phyloP scores from a whole-genome alignment of 2,888 invertebrate genomes.

The Trachelus tabidus region DNA sequence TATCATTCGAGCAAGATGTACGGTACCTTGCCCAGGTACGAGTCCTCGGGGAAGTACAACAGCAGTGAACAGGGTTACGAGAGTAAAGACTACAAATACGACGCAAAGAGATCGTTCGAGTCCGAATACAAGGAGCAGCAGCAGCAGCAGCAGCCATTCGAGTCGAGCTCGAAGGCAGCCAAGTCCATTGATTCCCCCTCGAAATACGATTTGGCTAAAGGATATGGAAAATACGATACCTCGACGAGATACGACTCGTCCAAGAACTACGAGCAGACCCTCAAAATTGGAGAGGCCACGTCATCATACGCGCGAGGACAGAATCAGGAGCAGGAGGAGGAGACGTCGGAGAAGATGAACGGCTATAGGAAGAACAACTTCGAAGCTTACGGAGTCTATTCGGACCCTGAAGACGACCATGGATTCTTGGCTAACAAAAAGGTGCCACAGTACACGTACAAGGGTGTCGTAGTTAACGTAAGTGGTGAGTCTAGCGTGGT shows the following conservation, averaged over 20 bases:
- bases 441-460: slow-evolving; percentile 58
- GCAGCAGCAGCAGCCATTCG: slow-evolving; percentile 21
- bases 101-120: slow-evolving; percentile 36
- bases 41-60: slow-evolving; percentile 29
- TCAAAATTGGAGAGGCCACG: slow-evolving; percentile 55
- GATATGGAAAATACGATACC: slow-evolving; percentile 25
- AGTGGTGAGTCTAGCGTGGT: slow-evolving; percentile 62
- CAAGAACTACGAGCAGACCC: slow-evolving; percentile 60
- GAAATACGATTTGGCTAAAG: slow-evolving; percentile 49
- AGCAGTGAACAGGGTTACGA: slow-evolving; percentile 34
- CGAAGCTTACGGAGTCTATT: slow-evolving; percentile 63
- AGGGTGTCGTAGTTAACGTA: slow-evolving; percentile 63
- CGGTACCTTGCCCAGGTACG: slow-evolving; percentile 60
- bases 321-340: slow-evolving; percentile 13
- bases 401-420: slow-evolving; percentile 63
- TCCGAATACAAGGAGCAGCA: slow-evolving; percentile 40
- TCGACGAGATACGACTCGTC: slow-evolving; percentile 59
- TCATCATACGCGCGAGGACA: slow-evolving; percentile 12
- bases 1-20: slow-evolving; percentile 58
- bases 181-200: slow-evolving; percentile 43
- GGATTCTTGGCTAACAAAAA: slow-evolving; percentile 60
- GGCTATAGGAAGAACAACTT: slow-evolving; percentile 63
- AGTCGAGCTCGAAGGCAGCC: slow-evolving; percentile 35
- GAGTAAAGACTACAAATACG: slow-evolving; percentile 33
- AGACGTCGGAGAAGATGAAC: slow-evolving; percentile 56